Conservation (phyloP, 2,113 vertebrate genomes). For the Alligator mississippiensis region DNA sequence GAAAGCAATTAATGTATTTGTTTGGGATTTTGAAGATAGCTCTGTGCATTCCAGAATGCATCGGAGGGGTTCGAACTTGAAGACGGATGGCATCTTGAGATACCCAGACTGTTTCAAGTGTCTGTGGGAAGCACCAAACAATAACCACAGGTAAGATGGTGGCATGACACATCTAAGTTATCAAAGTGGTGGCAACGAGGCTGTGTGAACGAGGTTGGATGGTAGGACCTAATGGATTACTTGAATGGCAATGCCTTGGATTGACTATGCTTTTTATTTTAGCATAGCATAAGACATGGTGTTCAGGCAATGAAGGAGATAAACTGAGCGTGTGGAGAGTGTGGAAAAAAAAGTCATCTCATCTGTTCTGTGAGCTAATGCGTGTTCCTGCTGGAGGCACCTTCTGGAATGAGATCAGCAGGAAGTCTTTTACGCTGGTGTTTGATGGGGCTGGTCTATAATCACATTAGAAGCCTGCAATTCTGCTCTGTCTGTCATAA, state of each 20-base stretch:
- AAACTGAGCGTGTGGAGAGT: neutral
- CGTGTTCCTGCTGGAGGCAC: neutral
- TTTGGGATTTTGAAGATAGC: constrained; percentile 76
- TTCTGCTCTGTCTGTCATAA: constrained; percentile 46
- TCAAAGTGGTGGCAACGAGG: neutral
- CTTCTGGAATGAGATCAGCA: neutral
- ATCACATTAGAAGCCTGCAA: constrained; percentile 30
- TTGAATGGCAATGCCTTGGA: neutral
- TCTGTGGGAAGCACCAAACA: neutral
- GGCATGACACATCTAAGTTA: neutral
- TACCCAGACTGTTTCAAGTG: neutral
- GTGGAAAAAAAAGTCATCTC: neutral
- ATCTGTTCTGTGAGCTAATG: neutral
- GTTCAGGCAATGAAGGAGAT: neutral
- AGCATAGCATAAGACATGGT: fast-evolving
- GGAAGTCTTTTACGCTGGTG: neutral
- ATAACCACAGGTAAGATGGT: neutral
- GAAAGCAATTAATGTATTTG: constrained; percentile 80
- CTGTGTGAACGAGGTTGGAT: neutral
- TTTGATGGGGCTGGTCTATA: neutral
- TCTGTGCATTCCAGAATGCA: constrained; percentile 67
- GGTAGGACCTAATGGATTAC: neutral
- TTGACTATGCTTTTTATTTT: neutral
- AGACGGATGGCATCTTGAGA: neutral
- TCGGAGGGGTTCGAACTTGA: constrained; percentile 41